A percentile compares a stretch with the other conserved stretches of the same genome.
Conservation (phyloP, 2,797 vertebrate genomes). For the Erpetoichthys calabaricus region DNA sequence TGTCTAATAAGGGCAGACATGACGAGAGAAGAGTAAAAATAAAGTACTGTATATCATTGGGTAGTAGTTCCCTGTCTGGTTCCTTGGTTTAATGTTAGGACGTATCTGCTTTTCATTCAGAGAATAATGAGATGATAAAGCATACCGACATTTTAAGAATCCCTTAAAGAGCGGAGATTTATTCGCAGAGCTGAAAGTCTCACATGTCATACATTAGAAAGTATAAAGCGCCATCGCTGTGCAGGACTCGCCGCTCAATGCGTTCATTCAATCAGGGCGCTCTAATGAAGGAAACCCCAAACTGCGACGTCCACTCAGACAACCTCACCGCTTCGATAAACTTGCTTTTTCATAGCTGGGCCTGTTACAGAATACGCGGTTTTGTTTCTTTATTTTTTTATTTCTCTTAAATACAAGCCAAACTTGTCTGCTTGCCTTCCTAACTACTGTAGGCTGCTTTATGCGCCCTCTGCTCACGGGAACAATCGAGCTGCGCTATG, state of each 20-base stretch:
- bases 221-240: not conserved
- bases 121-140: not conserved
- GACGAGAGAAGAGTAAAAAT: not conserved
- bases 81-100: not conserved
- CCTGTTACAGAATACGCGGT: too few species aligned
- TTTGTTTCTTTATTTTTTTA: too few species aligned
- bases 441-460: too few species aligned
- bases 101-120: not conserved
- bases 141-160: not conserved
- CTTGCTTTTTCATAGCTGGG: too few species aligned
- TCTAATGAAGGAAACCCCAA: not conserved
- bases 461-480: too few species aligned
- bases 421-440: too few species aligned
- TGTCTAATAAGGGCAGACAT: not conserved
- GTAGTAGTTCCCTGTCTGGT: not conserved
- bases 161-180: not conserved
- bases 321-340: too few species aligned
- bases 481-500: too few species aligned
- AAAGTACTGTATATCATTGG: not conserved
- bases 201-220: not conserved
- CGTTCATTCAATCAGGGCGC: not conserved
- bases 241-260: not conserved
- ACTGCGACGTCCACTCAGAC: too few species aligned
- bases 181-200: not conserved
- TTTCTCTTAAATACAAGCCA: too few species aligned